Base-by-base conservation (phyloP, 35 echinoderm and acorn worm species). In the Ophiothrix spiculata region DNA sequence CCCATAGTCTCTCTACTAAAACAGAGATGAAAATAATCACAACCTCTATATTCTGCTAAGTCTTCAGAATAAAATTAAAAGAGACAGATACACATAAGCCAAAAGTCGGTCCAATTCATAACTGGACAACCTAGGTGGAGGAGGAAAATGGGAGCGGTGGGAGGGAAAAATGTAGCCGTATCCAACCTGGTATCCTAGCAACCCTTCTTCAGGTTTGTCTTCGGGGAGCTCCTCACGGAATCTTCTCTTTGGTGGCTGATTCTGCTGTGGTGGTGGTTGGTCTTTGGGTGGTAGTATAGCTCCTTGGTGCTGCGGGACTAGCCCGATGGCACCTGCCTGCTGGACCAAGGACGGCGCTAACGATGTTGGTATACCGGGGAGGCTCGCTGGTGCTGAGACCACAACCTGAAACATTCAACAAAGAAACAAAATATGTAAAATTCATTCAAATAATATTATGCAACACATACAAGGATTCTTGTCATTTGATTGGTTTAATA, bases 181-280 rank as follows among this genome's bases (percentile, higher is more conserved):
- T 69, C 60, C 60, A 69, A 69, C 60, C 60, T 69, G 60, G 60
- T 69, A 69, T 69, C 60, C 60, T 69, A 69, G 60, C 25, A 69
- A 69, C 60, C 60, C 60, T n/a, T 69, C 60, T 28, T 69, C 60
- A 10, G 60, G 60, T n/a, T 69, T 69, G 23, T 69, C 60, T 2
- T 69, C 60, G 17, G 60, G 60, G 17, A 69, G 25, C 60, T 69
- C 60, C 29, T 69, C 60, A 15, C 60, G 17, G 60, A 69, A 69
- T 10, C 60, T 15, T 25, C 60, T 69, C 60, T 69, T 69, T 2
- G 4, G 60, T 15, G 60, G 60, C 60, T 69, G 60, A 25, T 15
- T 69, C 60, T 69, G 60, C 29, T 10, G 60, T 2, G 60, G 60
- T 49, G 42, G 42, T 25, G 17, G 60, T n/a, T 69, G 60, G 8